Conservation (phyloP, 1,140 invertebrate species). For the Drosophila pectinifera region DNA sequence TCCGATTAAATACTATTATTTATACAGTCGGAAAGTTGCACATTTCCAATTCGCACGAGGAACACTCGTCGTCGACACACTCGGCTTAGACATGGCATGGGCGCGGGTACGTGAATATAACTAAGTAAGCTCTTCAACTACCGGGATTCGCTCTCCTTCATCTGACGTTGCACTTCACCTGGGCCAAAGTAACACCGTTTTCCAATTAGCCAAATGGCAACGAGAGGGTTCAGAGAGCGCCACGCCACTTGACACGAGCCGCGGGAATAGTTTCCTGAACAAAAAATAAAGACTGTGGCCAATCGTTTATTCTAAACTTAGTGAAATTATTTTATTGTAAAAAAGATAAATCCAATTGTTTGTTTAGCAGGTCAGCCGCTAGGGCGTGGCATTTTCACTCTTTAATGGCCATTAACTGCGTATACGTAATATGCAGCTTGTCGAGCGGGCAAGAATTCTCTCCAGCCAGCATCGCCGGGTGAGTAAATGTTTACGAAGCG, state of each 20-base stretch:
- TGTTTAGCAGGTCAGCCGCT: slow-evolving; percentile 8
- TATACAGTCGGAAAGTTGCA: slow-evolving; percentile 1
- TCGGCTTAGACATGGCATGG: not conserved
- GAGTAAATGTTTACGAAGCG: slow-evolving; percentile 19
- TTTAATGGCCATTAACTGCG: slow-evolving; percentile 17
- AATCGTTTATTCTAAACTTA: slow-evolving; percentile 7
- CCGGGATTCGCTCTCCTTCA: slow-evolving; percentile 40
- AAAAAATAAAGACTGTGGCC: not conserved
- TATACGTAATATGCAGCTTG: slow-evolving; percentile 22
- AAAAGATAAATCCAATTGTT: slow-evolving; percentile 1
- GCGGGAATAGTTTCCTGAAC: not conserved
- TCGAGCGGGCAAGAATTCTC: slow-evolving; percentile 3
- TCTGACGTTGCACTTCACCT: slow-evolving; percentile 12
- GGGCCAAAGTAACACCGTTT: slow-evolving; percentile 43
- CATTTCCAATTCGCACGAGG: slow-evolving; percentile 10
- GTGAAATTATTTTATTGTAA: not conserved
- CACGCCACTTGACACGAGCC: slow-evolving; percentile 23
- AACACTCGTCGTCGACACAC: slow-evolving; percentile 1
- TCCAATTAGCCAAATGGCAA: slow-evolving; percentile 52
- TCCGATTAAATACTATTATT: slow-evolving; percentile 4
- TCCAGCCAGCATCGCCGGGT: not conserved
- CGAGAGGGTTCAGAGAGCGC: slow-evolving; percentile 25
- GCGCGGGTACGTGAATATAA: slow-evolving; percentile 4
- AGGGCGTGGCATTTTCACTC: not conserved
- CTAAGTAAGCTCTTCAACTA: slow-evolving; percentile 37